Conservation (phyloP, 2,113 vertebrate genomes). For the Sylvia atricapilla region DNA sequence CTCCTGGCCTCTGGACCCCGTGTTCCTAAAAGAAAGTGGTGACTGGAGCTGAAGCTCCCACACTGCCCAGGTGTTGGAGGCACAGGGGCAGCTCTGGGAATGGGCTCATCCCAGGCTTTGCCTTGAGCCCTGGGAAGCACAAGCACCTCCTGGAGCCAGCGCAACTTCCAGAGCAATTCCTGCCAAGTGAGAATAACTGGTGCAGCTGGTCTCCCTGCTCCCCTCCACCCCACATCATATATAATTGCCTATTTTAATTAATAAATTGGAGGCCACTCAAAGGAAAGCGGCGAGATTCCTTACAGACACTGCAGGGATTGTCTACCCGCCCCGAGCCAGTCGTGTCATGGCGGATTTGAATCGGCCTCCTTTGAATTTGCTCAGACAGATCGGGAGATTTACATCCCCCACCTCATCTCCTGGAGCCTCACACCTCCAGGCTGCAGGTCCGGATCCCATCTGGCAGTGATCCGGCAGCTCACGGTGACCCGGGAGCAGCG, state of each 20-base stretch:
- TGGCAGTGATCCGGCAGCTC: not conserved
- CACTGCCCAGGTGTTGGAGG: not conserved
- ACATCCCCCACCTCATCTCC: slow-evolving; percentile 23
- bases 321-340: slow-evolving; percentile 49
- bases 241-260: slow-evolving; percentile 69
- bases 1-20: not conserved
- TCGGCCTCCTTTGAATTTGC: slow-evolving; percentile 49
- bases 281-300: slow-evolving; percentile 56
- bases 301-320: slow-evolving; percentile 39
- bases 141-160: not conserved
- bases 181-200: slow-evolving; percentile 63
- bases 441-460: not conserved
- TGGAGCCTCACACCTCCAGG: not conserved
- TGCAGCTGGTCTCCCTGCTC: slow-evolving; percentile 60
- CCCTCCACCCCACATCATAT: slow-evolving; percentile 49
- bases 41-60: not conserved
- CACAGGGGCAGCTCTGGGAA: not conserved
- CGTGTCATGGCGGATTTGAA: slow-evolving; percentile 49
- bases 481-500: not conserved
- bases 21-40: not conserved
- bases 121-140: not conserved
- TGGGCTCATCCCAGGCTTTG: not conserved
- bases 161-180: slow-evolving; percentile 5
- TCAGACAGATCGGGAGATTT: slow-evolving; percentile 53
- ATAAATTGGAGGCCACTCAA: slow-evolving; percentile 69